Percentiles rank a stretch among this genome's conserved stretches.
Conservation (phyloP, 2,113 vertebrate species). For the Grallaria varia region DNA sequence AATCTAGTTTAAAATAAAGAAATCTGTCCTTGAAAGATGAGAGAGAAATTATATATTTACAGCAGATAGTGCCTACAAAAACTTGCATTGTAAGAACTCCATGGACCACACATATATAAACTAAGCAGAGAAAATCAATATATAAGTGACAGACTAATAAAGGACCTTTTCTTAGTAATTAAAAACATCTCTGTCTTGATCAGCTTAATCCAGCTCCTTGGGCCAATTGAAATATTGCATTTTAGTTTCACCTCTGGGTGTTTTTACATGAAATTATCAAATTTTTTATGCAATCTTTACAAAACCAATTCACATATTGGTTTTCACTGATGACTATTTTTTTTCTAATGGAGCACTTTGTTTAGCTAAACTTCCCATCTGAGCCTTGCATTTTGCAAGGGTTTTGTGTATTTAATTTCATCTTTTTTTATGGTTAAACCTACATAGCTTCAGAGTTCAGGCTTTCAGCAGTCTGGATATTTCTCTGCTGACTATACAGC, state of each 20-base stretch:
- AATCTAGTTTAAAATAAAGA: slow-evolving; percentile 36
- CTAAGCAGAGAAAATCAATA: not conserved
- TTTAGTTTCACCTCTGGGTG: not conserved
- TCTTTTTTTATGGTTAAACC: not conserved
- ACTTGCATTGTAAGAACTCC: not conserved
- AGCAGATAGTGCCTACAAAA: not conserved
- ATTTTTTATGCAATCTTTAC: not conserved
- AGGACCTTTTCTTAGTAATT: not conserved
- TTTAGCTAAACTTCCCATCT: not conserved
- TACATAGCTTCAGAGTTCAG: not conserved
- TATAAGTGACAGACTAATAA: not conserved
- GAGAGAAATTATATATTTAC: not conserved
- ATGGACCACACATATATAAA: not conserved
- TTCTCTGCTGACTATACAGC: not conserved
- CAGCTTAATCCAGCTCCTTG: not conserved
- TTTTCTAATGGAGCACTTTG: not conserved
- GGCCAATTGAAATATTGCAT: not conserved
- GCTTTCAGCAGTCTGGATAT: not conserved
- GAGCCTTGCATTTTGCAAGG: not conserved
- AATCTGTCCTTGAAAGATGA: not conserved
- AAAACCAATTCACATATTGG: not conserved
- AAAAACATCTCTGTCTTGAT: not conserved
- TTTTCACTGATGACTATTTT: not conserved
- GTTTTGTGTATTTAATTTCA: not conserved
- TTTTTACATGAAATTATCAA: not conserved